phyloP scores from a whole-genome alignment of 1,140 invertebrate species.

The Drosophila lacteicornis region DNA sequence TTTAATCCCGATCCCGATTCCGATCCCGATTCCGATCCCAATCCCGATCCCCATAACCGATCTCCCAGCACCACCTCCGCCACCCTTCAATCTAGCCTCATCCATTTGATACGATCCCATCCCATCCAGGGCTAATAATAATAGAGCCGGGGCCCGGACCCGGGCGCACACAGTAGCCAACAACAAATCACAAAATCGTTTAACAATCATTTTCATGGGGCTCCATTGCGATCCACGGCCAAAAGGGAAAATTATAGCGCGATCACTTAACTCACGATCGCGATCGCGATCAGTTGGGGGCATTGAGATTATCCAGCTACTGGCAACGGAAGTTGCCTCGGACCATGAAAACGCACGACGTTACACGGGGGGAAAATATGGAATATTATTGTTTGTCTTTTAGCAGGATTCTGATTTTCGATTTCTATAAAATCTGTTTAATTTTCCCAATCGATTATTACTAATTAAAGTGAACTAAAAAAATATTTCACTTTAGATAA shows the following conservation, averaged over 20 bases:
- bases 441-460: no score
- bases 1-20: slow-evolving; percentile 29
- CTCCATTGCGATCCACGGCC: slow-evolving; percentile 38
- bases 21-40: slow-evolving; percentile 7
- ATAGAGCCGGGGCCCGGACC: slow-evolving; percentile 47
- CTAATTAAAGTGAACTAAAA: no score
- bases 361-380: slow-evolving; percentile 26
- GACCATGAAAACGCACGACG: slow-evolving; percentile 68
- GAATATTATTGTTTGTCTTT: background rate
- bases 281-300: slow-evolving; percentile 79
- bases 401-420: background rate
- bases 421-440: background rate
- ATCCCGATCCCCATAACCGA: background rate
- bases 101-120: slow-evolving; percentile 1
- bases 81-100: slow-evolving; percentile 25
- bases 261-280: slow-evolving; percentile 84
- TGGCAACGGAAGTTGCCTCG: slow-evolving; percentile 66
- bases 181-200: slow-evolving; percentile 84
- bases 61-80: background rate
- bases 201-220: slow-evolving; percentile 81
- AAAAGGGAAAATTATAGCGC: slow-evolving; percentile 84
- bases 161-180: slow-evolving; percentile 70
- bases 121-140: slow-evolving; percentile 63
- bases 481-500: background rate
- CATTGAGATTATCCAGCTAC: slow-evolving; percentile 82